phyloP scores from a whole-genome alignment of 2,888 invertebrate species.

The Acronicta psi region DNA sequence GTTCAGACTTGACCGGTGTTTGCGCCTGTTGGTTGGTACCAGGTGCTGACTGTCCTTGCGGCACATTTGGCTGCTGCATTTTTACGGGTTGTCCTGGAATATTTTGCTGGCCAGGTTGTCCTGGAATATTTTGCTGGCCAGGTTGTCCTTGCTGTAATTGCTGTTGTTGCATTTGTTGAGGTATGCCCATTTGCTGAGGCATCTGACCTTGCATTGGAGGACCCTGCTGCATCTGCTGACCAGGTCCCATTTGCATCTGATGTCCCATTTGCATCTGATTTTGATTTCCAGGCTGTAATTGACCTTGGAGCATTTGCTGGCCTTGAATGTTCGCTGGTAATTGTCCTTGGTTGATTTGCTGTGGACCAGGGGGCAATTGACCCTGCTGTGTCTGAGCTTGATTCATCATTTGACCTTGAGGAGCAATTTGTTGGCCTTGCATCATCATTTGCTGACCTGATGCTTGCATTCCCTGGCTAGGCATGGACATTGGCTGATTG shows the following conservation, averaged over 20 bases:
- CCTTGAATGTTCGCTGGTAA: conserved; percentile 53
- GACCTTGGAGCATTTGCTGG: conserved; percentile 59
- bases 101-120: conserved; percentile 59
- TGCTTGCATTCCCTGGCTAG: conserved; percentile 61
- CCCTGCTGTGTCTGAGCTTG: conserved; percentile 67
- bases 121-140: conserved; percentile 56
- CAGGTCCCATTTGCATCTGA: conserved; percentile 54
- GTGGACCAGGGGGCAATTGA: conserved; percentile 37
- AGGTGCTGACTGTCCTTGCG: conserved; percentile 60
- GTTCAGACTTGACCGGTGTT: conserved; percentile 78
- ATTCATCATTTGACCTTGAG: conserved; percentile 67
- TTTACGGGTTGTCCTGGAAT: conserved; percentile 61
- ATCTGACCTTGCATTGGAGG: conserved; percentile 55
- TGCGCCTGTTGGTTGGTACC: conserved; percentile 65
- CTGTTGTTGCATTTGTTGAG: conserved; percentile 59
- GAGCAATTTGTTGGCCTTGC: conserved; percentile 66
- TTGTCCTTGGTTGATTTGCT: conserved; percentile 55
- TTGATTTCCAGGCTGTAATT: conserved; percentile 44
- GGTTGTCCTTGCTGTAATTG: conserved; percentile 57
- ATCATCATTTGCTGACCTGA: conserved; percentile 70
- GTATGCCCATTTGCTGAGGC: conserved; percentile 59
- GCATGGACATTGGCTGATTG: conserved; percentile 65
- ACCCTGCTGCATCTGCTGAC: conserved; percentile 43
- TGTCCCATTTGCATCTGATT: conserved; percentile 55
- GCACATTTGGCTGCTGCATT: conserved; percentile 63